Percentiles rank a stretch among this genome's conserved stretches.
These are phyloP conservation scores for Neopipo cinnamomea DNA, from an alignment of 2,113 vertebrate genomes.

Conservation along the genomic window DNA sequence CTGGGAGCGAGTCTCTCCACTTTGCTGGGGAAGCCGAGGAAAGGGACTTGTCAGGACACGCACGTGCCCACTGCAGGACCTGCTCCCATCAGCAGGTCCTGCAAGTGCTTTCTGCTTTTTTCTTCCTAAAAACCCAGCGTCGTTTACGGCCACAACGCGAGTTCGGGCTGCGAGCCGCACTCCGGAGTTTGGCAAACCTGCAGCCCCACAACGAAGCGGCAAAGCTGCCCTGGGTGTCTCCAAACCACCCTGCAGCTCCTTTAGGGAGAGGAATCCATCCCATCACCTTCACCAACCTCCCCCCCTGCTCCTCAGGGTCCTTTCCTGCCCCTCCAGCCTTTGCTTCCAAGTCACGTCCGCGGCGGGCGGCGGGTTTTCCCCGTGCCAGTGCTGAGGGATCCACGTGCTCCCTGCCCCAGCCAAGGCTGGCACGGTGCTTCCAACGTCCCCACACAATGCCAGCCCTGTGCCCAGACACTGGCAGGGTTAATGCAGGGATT, in stretches of 20 bases:
- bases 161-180: background rate
- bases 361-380: background rate
- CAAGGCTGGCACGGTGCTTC: background rate
- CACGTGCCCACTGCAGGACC: background rate
- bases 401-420: background rate
- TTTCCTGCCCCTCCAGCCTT: background rate
- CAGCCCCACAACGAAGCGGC: rapidly evolving
- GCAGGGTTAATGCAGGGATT: background rate
- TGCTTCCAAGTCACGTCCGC: rapidly evolving
- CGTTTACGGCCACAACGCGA: background rate
- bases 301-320: background rate
- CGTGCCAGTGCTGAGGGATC: background rate
- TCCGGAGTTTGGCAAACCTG: background rate
- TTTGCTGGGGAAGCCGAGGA: background rate
- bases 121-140: background rate
- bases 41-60: background rate
- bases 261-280: background rate
- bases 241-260: background rate
- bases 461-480: background rate
- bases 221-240: background rate
- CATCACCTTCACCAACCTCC: rapidly evolving
- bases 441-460: background rate
- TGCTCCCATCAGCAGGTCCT: background rate
- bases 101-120: background rate
- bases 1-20: background rate